phyloP scores from a whole-genome alignment of 64 coral and sea anemone species.

The Acropora yongei region DNA sequence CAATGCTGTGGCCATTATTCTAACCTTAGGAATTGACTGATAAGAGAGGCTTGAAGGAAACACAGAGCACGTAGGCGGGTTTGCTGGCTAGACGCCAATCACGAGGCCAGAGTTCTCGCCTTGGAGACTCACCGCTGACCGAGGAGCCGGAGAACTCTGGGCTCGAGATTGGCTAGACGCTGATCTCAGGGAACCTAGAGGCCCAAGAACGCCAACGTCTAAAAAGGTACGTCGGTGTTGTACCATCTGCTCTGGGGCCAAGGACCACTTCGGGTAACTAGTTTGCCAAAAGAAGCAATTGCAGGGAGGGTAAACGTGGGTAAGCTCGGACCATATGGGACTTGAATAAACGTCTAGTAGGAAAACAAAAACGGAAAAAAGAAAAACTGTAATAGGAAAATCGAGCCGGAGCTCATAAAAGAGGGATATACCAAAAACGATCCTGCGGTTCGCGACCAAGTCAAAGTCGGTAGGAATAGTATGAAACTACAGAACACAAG shows the following conservation, averaged over 20 bases:
- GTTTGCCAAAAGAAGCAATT: not conserved
- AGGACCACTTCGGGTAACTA: constrained; percentile 11
- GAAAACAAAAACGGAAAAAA: not conserved
- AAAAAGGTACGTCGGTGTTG: no score
- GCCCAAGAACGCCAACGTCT: no score
- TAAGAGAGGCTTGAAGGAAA: no score
- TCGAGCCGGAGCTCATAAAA: constrained; percentile 1
- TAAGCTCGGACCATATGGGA: constrained; percentile 5
- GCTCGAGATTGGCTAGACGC: no score
- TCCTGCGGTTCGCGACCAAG: not conserved
- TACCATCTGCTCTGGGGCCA: not conserved
- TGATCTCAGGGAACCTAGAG: no score
- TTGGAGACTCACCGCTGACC: no score
- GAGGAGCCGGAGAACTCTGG: no score
- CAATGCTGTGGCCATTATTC: no score
- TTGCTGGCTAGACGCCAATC: no score
- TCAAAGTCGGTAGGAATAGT: constrained; percentile 7
- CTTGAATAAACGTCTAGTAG: not conserved
- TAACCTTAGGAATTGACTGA: no score
- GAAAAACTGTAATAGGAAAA: not conserved
- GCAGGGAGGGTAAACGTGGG: not conserved
- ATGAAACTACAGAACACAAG: constrained; percentile 9
- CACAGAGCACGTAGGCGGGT: no score
- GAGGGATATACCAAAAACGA: not conserved
- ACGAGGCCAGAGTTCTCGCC: no score